Evolutionary conservation across 1,140 invertebrate genomes (phyloP), one percentile per base, ranked within the genome.

Genomic region (Triops cancriformis): DNA sequence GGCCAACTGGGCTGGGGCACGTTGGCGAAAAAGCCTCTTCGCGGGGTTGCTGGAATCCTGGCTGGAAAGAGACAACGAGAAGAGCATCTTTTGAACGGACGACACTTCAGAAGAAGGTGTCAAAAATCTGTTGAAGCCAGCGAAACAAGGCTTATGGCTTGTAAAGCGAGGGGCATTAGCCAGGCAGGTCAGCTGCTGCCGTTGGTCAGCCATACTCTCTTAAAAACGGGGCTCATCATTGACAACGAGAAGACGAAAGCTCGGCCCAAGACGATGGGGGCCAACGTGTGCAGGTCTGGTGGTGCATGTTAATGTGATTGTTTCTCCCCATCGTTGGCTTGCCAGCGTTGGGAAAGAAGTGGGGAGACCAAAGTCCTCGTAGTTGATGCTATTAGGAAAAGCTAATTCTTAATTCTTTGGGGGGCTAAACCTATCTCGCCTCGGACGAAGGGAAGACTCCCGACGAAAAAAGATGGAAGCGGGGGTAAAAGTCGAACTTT

Each of bases 251-350:
- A 23, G 18, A 37, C n/a, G n/a, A n/a, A n/a, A n/a, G n/a, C n/a
- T n/a, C n/a, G 43, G 43, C 43, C 18, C 11, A 45, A 64, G 51
- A 7, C 10, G 7, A 3, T n/a, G 51, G 51, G 43, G 51, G 23
- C 51, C 5, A n/a, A 23, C 23, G 51, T 5, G 18, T 45, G 11
- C 18, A 12, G 43, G 43, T 64, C 23, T 23, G 18, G 51, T 64
- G 18, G 14, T 64, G 51, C 51, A 64, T 64, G 51, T 64, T 64
- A 64, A 64, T 64, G 51, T 64, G 51, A 64, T 64, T 64, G 51
- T 64, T 64, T 37, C 31, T 37, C 31, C 31, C 7, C 31, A 37
- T 37, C 31, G 7, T 37, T n/a, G n/a, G n/a, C n/a, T n/a, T n/a
- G n/a, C n/a, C n/a, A n/a, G n/a, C 31, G 7, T 37, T 37, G 31